Evolutionary conservation across 2,888 invertebrate genomes (phyloP).

Genomic region (Cartodere bifasciata): DNA sequence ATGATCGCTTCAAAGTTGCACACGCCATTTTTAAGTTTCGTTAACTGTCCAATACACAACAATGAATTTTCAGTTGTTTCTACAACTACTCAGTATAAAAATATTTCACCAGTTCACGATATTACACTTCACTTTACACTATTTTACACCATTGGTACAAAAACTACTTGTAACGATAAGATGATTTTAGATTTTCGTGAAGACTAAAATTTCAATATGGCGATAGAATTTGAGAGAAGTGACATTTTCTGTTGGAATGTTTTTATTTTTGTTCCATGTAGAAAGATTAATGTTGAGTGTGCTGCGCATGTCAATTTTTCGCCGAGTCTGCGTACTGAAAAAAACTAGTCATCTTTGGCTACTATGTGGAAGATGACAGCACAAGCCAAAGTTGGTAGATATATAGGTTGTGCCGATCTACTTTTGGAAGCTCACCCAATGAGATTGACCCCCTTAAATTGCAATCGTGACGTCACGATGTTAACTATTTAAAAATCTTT

Average conservation of each 20-base stretch:
- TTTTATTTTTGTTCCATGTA: too few relatives aligned
- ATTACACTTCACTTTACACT: constrained; percentile 12
- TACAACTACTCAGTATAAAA: constrained; percentile 17
- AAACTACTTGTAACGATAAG: constrained; percentile 10
- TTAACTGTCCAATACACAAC: constrained; percentile 22
- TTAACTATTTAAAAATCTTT: too few relatives aligned
- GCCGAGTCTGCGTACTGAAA: too few relatives aligned
- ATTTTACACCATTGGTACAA: constrained; percentile 13
- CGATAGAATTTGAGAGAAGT: constrained; percentile 26
- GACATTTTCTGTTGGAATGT: constrained; percentile 24
- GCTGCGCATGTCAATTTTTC: too few relatives aligned
- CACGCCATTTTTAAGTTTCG: constrained; percentile 73
- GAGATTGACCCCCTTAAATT: too few relatives aligned
- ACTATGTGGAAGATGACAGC: too few relatives aligned
- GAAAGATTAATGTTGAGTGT: too few relatives aligned
- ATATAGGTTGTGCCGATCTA: too few relatives aligned
- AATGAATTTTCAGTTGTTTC: constrained; percentile 26
- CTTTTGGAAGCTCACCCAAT: too few relatives aligned
- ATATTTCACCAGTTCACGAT: constrained; percentile 11
- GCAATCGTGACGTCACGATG: too few relatives aligned
- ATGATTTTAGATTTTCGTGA: constrained; percentile 6
- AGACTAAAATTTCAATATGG: constrained; percentile 26
- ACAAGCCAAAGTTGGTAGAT: too few relatives aligned
- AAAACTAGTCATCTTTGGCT: too few relatives aligned
- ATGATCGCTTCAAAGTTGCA: constrained; percentile 89